Conservation (phyloP, 2,888 invertebrate species). For the Sesamia inferens region DNA sequence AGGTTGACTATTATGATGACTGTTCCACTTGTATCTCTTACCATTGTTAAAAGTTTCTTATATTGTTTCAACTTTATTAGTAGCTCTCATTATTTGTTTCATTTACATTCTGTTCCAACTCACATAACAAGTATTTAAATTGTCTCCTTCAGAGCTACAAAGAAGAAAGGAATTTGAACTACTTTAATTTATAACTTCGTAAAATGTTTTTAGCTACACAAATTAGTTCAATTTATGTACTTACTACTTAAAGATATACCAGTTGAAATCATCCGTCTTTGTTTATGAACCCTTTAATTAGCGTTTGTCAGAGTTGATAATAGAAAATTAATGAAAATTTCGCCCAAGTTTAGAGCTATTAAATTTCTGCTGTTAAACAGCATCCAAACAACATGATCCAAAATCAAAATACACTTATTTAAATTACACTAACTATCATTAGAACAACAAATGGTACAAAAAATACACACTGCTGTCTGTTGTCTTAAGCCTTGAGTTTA, state of each 20-base stretch:
- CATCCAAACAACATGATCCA: background rate
- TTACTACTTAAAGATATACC: constrained; percentile 3
- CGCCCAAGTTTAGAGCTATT: background rate
- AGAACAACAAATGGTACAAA: background rate
- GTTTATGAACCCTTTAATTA: constrained; percentile 17
- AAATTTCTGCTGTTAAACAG: background rate
- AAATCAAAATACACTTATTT: background rate
- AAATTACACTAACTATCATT: background rate
- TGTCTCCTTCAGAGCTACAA: background rate
- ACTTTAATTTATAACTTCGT: constrained; percentile 11
- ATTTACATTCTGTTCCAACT: constrained; percentile 9
- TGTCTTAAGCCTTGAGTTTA: background rate
- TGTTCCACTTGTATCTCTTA: background rate
- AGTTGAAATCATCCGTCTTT: constrained; percentile 17
- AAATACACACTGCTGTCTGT: background rate
- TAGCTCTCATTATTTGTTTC: constrained; percentile 9
- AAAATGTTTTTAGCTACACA: constrained; percentile 34
- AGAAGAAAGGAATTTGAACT: background rate
- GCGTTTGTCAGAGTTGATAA: constrained; percentile 9
- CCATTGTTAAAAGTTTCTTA: background rate
- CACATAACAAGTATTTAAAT: constrained; percentile 23
- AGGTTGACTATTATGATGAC: no score
- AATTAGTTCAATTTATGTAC: constrained; percentile 7
- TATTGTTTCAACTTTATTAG: constrained; percentile 6
- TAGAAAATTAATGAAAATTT: background rate